Evolutionary conservation across 2,797 vertebrate genomes (phyloP), one percentile per base, ranked within the genome.

Genomic region (Macropodus opercularis): DNA sequence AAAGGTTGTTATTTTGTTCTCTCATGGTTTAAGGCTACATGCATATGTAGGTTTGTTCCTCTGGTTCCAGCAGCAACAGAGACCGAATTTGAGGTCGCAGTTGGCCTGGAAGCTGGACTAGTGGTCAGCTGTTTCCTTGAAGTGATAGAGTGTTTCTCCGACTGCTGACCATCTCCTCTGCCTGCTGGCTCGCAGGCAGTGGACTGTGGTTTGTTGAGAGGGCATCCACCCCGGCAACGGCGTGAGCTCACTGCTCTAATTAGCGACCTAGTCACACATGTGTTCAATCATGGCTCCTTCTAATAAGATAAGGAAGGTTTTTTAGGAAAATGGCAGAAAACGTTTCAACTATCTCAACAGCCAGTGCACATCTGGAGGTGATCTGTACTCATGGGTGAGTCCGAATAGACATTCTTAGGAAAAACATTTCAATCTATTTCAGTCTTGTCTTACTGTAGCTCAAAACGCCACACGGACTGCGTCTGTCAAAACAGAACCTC

Each of bases 121-220:
- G 79, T 46, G 83, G 84, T 85, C 79, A 68, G 60, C 79, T 69
- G 44, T 56, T 91, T 91, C 90, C 88, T 85, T 82, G 88, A 88
- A 89, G 79, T 88, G 84, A 87, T 79, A 80, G 61, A 47, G 69
- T 61, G 65, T 74, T 81, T 81, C 72, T 71, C 76, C 79, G 79
- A 77, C 79, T 77, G 64, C 43, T 74, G 74, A 73, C 83, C 84
- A 41, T 70, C 65, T 43, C 71, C 55, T 51, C 63, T 26, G 75
- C 64, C 47, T 43, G 63, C 74, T 79, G 79, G 79, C 64, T 66
- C 18, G 31, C 32, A 31, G 74, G 63, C 66, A 76, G 61, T 21
- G 34, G 34, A 62, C 63, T 80, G 79, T 69, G 83, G 84, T 58
- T 74, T 72, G 48, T 78, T 79, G 23, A 79, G 76, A 71, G 69